Base-by-base conservation (phyloP, 2,888 invertebrate genomes). In the Theretra japonica region DNA sequence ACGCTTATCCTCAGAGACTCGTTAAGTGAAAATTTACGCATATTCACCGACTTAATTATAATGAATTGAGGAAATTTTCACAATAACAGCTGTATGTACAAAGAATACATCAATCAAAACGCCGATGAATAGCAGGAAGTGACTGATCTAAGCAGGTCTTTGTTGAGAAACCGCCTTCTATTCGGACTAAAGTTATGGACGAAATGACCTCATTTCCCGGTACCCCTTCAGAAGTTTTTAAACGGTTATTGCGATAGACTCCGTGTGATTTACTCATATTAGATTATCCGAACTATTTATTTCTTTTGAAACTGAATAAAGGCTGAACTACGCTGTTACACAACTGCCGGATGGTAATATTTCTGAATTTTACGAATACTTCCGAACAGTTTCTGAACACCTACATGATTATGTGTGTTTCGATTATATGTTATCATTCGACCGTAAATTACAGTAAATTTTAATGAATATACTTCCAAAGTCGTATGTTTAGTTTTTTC, bases 231-330 rank as follows among this genome's bases (percentile, higher is more conserved):
- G 79, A 83, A 88, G 84, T 89, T 88, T 83, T 85, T 79, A 81
- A 80, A 80, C 86, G 77, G 88, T 88, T 87, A 84, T 83, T 85
- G 86, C 83, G 85, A 82, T 75, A 84, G 88, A 88, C 88, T 88
- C 85, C 85, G 84, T 86, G 84, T 81, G 84, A 88, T 88, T 87
- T 86, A 88, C 87, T 86, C 5, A 11, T 65, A 25, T 58, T 25
- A 41, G 62, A 65, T 65, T 41, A 65, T 65, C 41, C 41, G 23
- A 1, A n/a, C 48, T 65, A 17, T 23, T 17, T 41, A 23, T 25
- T 65, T 48, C 4, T 65, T 65, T 1, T 5, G 11, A 62, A 62
- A 30, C 21, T 33, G 7, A 11, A 62, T 41, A 41, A 7, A 21
- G 30, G 6, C 30, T 8, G 25, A 58, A 58, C 25, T 58, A 4